Conservation (phyloP, 92 coral and sea anemone species). For the Zoanthus sociatus region DNA sequence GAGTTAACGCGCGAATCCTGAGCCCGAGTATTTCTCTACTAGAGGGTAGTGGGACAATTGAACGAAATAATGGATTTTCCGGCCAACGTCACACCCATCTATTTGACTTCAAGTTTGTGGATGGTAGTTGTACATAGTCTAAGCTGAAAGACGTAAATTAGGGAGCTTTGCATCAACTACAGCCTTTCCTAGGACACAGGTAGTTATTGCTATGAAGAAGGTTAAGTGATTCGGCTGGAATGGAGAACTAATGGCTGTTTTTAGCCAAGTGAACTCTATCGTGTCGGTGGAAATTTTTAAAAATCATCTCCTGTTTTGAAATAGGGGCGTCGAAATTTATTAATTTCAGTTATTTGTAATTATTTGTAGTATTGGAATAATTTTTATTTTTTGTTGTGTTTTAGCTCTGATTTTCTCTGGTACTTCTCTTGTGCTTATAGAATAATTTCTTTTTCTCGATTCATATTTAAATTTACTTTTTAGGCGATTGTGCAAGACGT, state of each 20-base stretch:
- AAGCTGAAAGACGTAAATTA: conserved; percentile 31
- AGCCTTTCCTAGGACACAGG: not conserved
- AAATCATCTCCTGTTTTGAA: conserved; percentile 13
- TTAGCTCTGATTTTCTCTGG: not conserved
- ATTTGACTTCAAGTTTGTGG: conserved; percentile 8
- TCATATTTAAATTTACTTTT: not conserved
- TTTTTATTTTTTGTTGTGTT: not conserved
- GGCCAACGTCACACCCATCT: conserved; percentile 44
- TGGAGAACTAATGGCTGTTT: not conserved
- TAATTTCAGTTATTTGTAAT: not conserved
- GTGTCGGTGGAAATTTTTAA: not conserved
- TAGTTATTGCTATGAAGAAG: not conserved
- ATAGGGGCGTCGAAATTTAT: conserved; percentile 42
- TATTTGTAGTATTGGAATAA: not conserved
- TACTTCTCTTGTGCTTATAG: not conserved
- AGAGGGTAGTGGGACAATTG: conserved; percentile 38
- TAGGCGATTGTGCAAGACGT: conserved; percentile 1
- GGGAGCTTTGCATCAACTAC: not conserved
- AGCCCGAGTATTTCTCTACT: conserved; percentile 21
- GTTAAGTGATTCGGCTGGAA: not conserved
- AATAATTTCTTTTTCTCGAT: not conserved
- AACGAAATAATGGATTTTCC: conserved; percentile 21
- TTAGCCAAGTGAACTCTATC: not conserved
- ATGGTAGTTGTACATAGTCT: not conserved
- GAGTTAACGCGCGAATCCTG: conserved; percentile 6